These are phyloP conservation scores for Petrolisthes cinctipes DNA, from an alignment of 2,888 invertebrate species.

Conservation along the genomic window DNA sequence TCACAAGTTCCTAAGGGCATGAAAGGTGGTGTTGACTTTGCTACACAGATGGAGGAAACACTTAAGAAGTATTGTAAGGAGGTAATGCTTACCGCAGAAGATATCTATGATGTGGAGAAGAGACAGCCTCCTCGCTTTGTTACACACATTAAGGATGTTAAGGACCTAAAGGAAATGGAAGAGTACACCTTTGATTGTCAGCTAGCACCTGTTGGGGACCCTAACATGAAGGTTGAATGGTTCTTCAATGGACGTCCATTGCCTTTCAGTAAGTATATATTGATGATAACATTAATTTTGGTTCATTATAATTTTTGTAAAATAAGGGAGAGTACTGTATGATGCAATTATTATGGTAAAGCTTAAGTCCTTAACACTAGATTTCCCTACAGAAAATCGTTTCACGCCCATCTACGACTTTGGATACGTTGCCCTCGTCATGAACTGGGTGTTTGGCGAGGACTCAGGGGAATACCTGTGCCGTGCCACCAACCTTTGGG, in stretches of 20 bases:
- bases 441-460: conserved; percentile 95
- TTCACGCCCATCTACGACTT: conserved; percentile 96
- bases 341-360: too few relatives aligned
- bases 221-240: conserved; percentile 97
- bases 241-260: conserved; percentile 94
- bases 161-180: conserved; percentile 87
- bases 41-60: conserved; percentile 94
- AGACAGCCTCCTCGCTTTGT: conserved; percentile 93
- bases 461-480: conserved; percentile 96
- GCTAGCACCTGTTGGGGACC: conserved; percentile 91
- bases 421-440: conserved; percentile 95
- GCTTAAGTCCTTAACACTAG: too few relatives aligned
- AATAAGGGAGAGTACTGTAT: too few relatives aligned
- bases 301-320: too few relatives aligned
- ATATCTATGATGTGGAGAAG: conserved; percentile 90
- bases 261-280: conserved; percentile 80
- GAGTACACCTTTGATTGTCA: conserved; percentile 91
- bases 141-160: conserved; percentile 87
- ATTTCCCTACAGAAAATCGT: conserved; percentile 81
- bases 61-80: conserved; percentile 91
- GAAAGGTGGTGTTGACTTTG: conserved; percentile 79
- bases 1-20: conserved; percentile 94
- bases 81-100: conserved; percentile 90
- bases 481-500: conserved; percentile 91
- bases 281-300: too few relatives aligned